phyloP scores from a whole-genome alignment of 2,113 vertebrate species.

The Lampris incognitus region DNA sequence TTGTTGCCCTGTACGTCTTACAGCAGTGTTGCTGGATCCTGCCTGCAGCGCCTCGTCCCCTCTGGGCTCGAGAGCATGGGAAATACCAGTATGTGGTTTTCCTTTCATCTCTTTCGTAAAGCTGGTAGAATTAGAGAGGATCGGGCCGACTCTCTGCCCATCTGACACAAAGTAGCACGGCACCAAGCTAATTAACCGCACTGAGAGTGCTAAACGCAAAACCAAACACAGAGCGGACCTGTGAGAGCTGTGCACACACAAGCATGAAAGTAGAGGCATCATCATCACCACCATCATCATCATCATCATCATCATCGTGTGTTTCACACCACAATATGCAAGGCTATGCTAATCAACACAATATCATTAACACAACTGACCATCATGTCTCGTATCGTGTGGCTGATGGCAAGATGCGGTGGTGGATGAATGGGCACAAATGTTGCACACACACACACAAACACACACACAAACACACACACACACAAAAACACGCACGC shows the following conservation, averaged over 20 bases:
- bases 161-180: conserved; percentile 23
- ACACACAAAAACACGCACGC: not conserved
- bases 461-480: conserved; percentile 8
- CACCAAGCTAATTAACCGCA: conserved; percentile 9
- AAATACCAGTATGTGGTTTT: conserved; percentile 27
- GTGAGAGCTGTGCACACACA: conserved; percentile 46
- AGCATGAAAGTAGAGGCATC: conserved; percentile 30
- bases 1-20: conserved; percentile 27
- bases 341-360: conserved; percentile 41
- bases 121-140: conserved; percentile 26
- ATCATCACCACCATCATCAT: too few relatives aligned
- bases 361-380: conserved; percentile 70
- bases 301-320: not conserved
- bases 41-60: conserved; percentile 16
- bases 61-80: conserved; percentile 21
- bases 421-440: conserved; percentile 79
- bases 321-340: conserved; percentile 36
- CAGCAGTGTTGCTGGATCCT: conserved; percentile 32
- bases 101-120: conserved; percentile 29
- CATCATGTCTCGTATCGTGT: conserved; percentile 69
- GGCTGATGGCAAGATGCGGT: conserved; percentile 79
- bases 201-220: conserved; percentile 28
- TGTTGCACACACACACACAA: conserved; percentile 55
- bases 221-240: conserved; percentile 15
- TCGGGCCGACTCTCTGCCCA: conserved; percentile 33